Evolutionary conservation across 2,113 vertebrate genomes (phyloP), one percentile per base, ranked within the genome.

Genomic region (Ceuthmochares aereus): DNA sequence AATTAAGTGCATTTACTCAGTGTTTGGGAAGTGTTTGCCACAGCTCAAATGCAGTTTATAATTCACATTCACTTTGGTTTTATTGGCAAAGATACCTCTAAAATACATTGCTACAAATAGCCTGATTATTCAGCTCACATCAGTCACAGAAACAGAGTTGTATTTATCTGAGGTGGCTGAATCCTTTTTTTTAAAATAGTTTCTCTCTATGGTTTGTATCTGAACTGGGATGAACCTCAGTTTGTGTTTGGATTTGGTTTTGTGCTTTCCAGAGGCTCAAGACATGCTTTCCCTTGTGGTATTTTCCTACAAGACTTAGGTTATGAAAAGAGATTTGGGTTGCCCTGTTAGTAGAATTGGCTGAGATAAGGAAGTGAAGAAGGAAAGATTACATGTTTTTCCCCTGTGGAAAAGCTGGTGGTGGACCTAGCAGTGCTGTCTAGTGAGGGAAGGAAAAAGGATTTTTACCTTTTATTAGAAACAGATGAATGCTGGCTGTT

Each of bases 381-480:
- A 78, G 74, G 63, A 67, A 67, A 74, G 58, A 73, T 84, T 77
- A 63, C 37, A 9, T 3, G 3, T 40, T 36, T 79, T 89, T 4
- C 37, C 9, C 6, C 42, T 73, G 32, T 0, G 5, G 55, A 82
- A 88, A 51, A 74, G 8, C 32, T 83, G 45, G 7, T 70, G 30
- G 27, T 90, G 82, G 64, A 83, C 52, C 51, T 69, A 36, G 54
- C 36, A 66, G 51, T n/a, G 75, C 26, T 93, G 82, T 43, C 42
- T 90, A 37, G 21, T 76, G 59, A 64, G 25, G 60, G 27, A 91
- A 56, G 42, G 47, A 80, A 87, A 30, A 81, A 76, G 52, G 29
- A 23, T 63, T 96, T 77, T 60, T 70, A 55, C 55, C 40, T 51
- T 90, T 86, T 84, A 36, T 90, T 86, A 84, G 92, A 94, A 90